These are phyloP conservation scores for Hanleya hanleyi DNA, from an alignment of 2,888 invertebrate species.

Conservation along the genomic window DNA sequence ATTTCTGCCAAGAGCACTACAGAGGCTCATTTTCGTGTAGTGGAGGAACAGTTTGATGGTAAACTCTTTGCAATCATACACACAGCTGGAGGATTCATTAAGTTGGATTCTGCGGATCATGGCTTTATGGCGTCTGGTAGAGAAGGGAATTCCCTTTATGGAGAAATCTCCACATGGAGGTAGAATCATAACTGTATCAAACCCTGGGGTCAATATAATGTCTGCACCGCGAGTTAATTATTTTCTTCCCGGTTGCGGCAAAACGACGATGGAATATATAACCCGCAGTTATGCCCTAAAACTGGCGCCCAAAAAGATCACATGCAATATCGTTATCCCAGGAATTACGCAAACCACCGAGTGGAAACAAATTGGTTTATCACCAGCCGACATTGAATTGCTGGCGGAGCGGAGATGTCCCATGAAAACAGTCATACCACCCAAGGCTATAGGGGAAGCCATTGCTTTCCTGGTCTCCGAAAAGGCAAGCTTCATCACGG, in stretches of 20 bases:
- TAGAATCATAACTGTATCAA: not conserved
- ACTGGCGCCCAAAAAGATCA: not conserved
- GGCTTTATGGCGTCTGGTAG: not conserved
- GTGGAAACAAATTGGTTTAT: not conserved
- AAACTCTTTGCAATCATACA: not conserved
- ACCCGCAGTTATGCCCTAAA: not conserved
- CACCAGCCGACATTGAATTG: not conserved
- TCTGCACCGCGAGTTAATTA: not conserved
- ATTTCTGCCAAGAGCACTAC: not conserved
- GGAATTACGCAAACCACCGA: not conserved
- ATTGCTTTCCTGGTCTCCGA: constrained; percentile 93
- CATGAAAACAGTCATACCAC: not conserved
- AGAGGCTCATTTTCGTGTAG: not conserved
- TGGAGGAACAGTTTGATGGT: not conserved
- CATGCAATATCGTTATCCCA: not conserved
- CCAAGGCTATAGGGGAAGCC: constrained; percentile 86
- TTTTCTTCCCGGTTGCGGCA: not conserved
- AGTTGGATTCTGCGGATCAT: not conserved
- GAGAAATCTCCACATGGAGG: not conserved
- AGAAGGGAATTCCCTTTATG: not conserved
- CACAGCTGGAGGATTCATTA: not conserved
- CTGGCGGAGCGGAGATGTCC: not conserved
- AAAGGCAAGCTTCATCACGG: constrained; percentile 88
- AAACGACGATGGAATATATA: not conserved
- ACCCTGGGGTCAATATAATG: not conserved